Evolutionary conservation across 2,113 vertebrate species (phyloP).

Genomic region (Todiramphus saurophagus): DNA sequence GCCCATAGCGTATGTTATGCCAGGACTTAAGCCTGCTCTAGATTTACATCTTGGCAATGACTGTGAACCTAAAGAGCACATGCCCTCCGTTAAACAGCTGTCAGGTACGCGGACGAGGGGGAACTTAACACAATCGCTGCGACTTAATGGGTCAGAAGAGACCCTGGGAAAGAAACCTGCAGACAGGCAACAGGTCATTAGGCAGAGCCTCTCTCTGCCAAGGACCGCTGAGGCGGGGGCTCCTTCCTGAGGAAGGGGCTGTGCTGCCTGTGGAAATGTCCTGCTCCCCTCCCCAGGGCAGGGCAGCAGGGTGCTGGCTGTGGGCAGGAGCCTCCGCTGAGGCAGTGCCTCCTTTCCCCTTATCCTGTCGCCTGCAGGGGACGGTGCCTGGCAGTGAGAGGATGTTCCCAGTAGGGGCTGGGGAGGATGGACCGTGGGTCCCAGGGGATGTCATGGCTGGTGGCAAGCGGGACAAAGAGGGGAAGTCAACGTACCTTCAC

Average conservation of each 20-base stretch:
- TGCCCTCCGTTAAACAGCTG: not conserved
- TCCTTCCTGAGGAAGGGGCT: not conserved
- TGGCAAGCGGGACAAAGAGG: not conserved
- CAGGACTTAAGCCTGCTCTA: not conserved
- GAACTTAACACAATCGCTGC: not conserved
- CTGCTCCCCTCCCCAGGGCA: not conserved
- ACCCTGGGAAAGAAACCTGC: not conserved
- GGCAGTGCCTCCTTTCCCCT: not conserved
- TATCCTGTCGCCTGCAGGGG: rapidly evolving
- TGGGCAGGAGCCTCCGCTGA: rapidly evolving
- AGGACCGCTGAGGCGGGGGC: not conserved
- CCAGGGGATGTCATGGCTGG: rapidly evolving
- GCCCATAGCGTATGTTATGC: not conserved
- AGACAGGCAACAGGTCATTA: not conserved
- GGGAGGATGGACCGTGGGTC: not conserved
- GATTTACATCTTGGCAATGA: not conserved
- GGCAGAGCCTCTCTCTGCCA: not conserved
- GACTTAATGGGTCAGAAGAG: not conserved
- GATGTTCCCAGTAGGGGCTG: not conserved
- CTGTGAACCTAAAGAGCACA: not conserved
- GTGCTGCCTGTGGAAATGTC: not conserved
- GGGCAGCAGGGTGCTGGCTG: not conserved
- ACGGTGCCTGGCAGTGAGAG: not conserved
- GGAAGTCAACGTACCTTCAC: conserved; percentile 35
- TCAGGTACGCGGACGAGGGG: rapidly evolving